A percentile compares a stretch with the other conserved stretches of the same genome.
phyloP scores from a whole-genome alignment of 2,888 invertebrate species.

The Panzeria rudis region DNA sequence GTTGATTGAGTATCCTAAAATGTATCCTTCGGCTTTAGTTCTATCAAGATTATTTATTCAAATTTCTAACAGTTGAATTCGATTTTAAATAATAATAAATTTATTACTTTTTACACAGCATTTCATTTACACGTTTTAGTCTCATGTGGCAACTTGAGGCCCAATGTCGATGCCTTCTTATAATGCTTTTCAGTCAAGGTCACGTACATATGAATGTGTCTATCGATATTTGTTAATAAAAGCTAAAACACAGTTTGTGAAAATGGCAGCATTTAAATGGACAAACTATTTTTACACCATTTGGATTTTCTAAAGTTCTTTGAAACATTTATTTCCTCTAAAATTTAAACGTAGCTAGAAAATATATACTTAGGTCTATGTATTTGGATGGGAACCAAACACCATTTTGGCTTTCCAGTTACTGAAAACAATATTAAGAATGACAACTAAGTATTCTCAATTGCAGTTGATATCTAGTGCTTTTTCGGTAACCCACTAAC shows the following conservation, averaged over 20 bases:
- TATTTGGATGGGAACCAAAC: no score
- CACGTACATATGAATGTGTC: constrained; percentile 1
- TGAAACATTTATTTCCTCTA: not conserved
- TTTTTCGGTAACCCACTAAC: no score
- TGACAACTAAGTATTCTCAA: no score
- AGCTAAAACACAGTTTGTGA: not conserved
- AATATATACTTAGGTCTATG: no score
- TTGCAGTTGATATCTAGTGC: no score
- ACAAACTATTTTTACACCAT: constrained; percentile 30
- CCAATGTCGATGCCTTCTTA: constrained; percentile 68
- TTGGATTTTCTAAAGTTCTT: not conserved
- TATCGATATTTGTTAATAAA: constrained; percentile 26
- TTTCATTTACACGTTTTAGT: constrained; percentile 6
- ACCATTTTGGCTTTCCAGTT: no score
- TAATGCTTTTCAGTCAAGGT: constrained; percentile 63
- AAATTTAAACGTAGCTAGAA: not conserved
- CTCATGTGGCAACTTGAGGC: constrained; percentile 46
- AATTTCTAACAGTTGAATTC: no score
- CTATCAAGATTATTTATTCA: no score
- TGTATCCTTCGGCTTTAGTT: no score
- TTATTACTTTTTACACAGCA: constrained; percentile 9
- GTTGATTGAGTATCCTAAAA: no score
- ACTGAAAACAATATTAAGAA: no score
- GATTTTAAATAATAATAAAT: no score
- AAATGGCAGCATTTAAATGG: constrained; percentile 3